Conservation (phyloP, 1,140 invertebrate genomes). For the Lethocerus indicus region DNA sequence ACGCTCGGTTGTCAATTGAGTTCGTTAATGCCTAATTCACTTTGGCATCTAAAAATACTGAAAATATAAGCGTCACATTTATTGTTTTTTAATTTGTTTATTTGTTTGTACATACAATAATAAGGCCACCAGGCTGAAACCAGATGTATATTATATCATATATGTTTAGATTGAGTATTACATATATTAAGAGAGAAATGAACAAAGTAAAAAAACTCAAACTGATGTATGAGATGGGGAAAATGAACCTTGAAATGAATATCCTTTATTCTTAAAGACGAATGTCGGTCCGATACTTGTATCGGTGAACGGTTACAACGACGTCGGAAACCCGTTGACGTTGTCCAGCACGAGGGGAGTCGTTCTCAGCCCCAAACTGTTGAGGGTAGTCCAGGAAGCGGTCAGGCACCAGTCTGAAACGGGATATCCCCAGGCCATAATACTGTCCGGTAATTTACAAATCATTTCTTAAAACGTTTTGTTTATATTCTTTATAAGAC, state of each 20-base stretch:
- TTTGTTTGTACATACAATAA: too few relatives aligned
- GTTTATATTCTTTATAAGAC: background rate
- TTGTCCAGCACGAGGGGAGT: slow-evolving; percentile 63
- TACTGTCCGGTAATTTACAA: slow-evolving; percentile 51
- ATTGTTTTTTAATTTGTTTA: too few relatives aligned
- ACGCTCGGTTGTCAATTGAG: too few relatives aligned
- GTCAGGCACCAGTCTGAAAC: slow-evolving; percentile 85
- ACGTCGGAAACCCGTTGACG: slow-evolving; percentile 72
- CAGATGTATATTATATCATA: background rate
- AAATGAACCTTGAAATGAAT: too few relatives aligned
- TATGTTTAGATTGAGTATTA: background rate
- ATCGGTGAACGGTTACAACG: slow-evolving; percentile 74
- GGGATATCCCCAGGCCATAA: slow-evolving; percentile 87
- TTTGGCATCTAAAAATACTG: too few relatives aligned
- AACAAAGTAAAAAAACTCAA: background rate
- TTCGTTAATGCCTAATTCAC: too few relatives aligned
- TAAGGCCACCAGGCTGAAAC: too few relatives aligned
- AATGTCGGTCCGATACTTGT: slow-evolving; percentile 82
- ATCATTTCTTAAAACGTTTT: background rate
- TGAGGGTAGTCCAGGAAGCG: slow-evolving; percentile 77
- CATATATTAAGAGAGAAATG: background rate
- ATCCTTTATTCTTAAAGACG: slow-evolving; percentile 47
- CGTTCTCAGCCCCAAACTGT: slow-evolving; percentile 51
- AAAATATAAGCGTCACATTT: too few relatives aligned
- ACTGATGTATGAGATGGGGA: background rate